Base-by-base conservation (phyloP, 2,113 vertebrate species). In the Tetrax tetrax region DNA sequence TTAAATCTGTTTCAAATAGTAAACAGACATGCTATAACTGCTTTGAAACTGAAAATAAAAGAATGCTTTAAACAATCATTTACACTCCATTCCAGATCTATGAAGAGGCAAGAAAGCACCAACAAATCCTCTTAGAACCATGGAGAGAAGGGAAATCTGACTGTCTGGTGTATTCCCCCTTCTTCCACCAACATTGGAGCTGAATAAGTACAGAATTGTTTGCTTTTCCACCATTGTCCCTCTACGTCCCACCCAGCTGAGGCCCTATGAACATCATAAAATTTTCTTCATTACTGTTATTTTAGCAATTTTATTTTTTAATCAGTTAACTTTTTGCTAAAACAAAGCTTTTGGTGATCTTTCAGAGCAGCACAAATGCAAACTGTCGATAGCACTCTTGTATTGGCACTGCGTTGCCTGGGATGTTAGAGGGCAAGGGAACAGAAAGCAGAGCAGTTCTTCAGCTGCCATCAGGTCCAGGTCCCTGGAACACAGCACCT, bases 361-460 rank as follows among this genome's bases (percentile, higher is more conserved):
- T 51, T 77, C 33, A 57, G 50, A 60, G 64, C n/a, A 92, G 59
- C 64, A 66, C 24, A 68, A 77, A 48, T 22, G 15, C 50, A 65
- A 80, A 43, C 3, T 24, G 10, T 53, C 48, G 72, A 0, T 7
- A 2, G 2, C 1, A 0, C 66, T 77, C 56, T 38, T 63, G 29
- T 41, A 9, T 1, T 57, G 18, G 24, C 12, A 20, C 9, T 29
- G 22, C 22, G 27, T 11, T 63, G 59, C 27, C 18, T 29, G 28
- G 27, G 19, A 66, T 33, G 47, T 45, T 11, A 35, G 54, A 75
- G 28, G 31, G 20, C 47, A 72, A 37, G 31, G 21, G 27, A 82
- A 18, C 1, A 59, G 31, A 14, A 54, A 22, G 18, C 24, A 76
- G n/a, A 64, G 31, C 14, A 61, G 20, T 9, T 33, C 57, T 64